Conservation (phyloP, 2,113 vertebrate species). For the Embiotoca jacksoni region DNA sequence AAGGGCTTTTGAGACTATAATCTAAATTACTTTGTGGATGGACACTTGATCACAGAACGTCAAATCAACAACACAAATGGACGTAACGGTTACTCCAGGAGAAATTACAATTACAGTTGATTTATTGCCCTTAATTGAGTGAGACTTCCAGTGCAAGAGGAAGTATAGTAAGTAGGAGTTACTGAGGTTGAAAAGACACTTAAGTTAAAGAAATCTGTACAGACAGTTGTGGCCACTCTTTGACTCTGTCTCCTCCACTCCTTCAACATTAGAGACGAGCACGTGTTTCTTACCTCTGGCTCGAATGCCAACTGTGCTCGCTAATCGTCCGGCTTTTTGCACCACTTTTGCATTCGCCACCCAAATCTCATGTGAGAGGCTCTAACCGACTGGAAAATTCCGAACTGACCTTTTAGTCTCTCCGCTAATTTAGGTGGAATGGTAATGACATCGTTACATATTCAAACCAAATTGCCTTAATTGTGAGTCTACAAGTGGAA, state of each 20-base stretch:
- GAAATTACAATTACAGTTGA: neutral
- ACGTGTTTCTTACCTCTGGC: slow-evolving; percentile 50
- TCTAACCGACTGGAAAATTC: slow-evolving; percentile 96
- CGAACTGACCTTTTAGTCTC: slow-evolving; percentile 96
- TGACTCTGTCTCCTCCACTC: slow-evolving; percentile 34
- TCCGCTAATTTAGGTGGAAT: slow-evolving; percentile 95
- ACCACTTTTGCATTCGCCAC: slow-evolving; percentile 79
- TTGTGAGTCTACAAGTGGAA: slow-evolving; percentile 96
- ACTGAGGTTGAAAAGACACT: neutral
- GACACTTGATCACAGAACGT: slow-evolving; percentile 22
- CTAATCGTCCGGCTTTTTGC: slow-evolving; percentile 76
- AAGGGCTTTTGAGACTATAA: neutral
- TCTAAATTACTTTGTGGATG: neutral
- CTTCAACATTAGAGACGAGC: slow-evolving; percentile 49
- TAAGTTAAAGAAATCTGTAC: neutral
- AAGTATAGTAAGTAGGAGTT: neutral
- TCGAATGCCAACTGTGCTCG: slow-evolving; percentile 76
- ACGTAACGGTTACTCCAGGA: neutral
- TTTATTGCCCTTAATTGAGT: neutral
- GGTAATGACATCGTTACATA: slow-evolving; percentile 99
- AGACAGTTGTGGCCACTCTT: slow-evolving; percentile 21
- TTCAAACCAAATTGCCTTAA: slow-evolving; percentile 99
- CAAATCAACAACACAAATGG: slow-evolving; percentile 27
- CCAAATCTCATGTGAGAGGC: slow-evolving; percentile 95
- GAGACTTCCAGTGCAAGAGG: slow-evolving; percentile 1